These are phyloP conservation scores for Aurelia coerulea DNA, from an alignment of 30 jellyfish, hydroid and myxozoan species.

Conservation along the genomic window DNA sequence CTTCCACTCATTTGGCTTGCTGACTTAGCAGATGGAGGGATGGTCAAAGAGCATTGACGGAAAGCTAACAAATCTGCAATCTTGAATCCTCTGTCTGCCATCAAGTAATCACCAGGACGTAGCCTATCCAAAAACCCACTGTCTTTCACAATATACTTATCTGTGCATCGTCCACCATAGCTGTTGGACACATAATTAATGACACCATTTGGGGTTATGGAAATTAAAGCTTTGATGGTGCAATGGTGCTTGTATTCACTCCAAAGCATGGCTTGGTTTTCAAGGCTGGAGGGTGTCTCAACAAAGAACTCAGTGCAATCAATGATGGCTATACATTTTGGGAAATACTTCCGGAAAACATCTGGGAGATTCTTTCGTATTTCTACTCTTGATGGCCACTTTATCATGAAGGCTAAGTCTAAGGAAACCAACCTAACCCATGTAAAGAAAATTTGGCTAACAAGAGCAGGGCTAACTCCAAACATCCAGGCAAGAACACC, in stretches of 20 bases:
- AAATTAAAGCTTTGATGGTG: neutral
- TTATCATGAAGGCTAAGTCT: neutral
- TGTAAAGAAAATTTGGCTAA: neutral
- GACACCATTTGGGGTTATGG: constrained; percentile 27
- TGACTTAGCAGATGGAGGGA: neutral
- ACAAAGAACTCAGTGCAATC: constrained; percentile 38
- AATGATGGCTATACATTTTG: constrained; percentile 16
- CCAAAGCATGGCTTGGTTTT: constrained; percentile 9
- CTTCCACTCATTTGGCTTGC: neutral
- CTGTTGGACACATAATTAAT: neutral
- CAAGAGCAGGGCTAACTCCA: too few relatives aligned
- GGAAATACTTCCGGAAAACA: neutral
- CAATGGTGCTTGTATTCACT: neutral
- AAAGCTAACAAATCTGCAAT: neutral
- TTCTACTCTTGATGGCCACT: constrained; percentile 13
- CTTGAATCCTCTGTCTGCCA: constrained; percentile 53
- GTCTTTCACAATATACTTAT: neutral
- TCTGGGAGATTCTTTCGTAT: constrained; percentile 27
- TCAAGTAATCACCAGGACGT: constrained; percentile 13
- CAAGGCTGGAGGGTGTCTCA: constrained; percentile 21
- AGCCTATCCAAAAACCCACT: constrained; percentile 10
- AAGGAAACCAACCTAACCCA: neutral
- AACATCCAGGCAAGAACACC: neutral
- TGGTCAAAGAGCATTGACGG: neutral
- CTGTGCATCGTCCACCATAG: constrained; percentile 41